Evolutionary conservation across 2,113 vertebrate genomes (phyloP), one percentile per base, ranked within the genome.

Genomic region (Lasiurus cinereus): DNA sequence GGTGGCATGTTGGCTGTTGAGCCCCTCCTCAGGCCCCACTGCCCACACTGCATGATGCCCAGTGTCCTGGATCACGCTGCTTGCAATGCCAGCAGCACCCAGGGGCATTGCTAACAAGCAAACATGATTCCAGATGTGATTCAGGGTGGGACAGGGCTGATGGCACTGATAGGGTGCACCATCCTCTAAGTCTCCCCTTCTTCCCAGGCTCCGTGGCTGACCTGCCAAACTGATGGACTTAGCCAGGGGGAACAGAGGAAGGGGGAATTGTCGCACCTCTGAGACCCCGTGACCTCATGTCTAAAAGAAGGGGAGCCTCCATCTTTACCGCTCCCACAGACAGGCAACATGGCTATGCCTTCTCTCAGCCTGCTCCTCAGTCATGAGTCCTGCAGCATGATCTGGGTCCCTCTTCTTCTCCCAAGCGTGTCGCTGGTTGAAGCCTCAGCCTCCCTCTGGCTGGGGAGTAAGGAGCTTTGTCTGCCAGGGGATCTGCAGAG

Each of bases 401-500:
- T 69, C 52, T 33, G 85, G 93, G 62, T 78, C 87, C 8, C 36
- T n/a, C n/a, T n/a, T 50, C 67, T 72, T 24, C 73, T 96, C 88
- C 74, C 94, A 59, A 82, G 74, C 74, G 87, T 4, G 36, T 29
- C 88, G 88, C 73, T 78, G 77, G 88, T 87, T 72, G 62, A 33
- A 80, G 80, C 76, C 84, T 88, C 64, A 80, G 80, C 76, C 84
- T 88, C 46, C 2, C 70, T 91, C 83, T 93, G 31, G 11, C 69
- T n/a, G 3, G 31, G 64, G 27, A 66, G 91, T 89, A 36, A 86
- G 91, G 78, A 83, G 64, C 69, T 91, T 67, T 78, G 86, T 89
- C 36, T 48, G 52, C 6, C 1, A 54, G 6, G 52, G 52, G 52
- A 54, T 15, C 1, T 4, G 70, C 66, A 88, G 80, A 52, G 21